phyloP scores from a whole-genome alignment of 2,797 vertebrate genomes.

The Chaetophractus vellerosus region DNA sequence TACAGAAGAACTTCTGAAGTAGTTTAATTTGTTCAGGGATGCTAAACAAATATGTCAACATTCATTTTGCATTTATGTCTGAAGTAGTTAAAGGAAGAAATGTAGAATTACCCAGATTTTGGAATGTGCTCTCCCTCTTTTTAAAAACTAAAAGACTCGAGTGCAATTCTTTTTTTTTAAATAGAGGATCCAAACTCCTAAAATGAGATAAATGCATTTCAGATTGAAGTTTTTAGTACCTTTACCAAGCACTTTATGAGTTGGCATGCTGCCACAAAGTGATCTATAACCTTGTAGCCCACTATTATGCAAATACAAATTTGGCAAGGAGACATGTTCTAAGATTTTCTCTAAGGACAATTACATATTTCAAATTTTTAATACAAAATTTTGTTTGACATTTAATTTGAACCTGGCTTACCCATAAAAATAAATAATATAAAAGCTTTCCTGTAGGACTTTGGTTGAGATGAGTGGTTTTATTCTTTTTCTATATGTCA shows the following conservation, averaged over 20 bases:
- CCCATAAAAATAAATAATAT: constrained; percentile 85
- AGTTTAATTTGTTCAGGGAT: constrained; percentile 87
- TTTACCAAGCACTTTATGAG: constrained; percentile 87
- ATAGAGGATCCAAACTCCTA: constrained; percentile 80
- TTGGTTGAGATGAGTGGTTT: constrained; percentile 70
- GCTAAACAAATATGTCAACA: constrained; percentile 89
- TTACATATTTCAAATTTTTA: constrained; percentile 87
- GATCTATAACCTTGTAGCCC: constrained; percentile 88
- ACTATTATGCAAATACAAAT: constrained; percentile 89
- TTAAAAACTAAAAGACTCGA: constrained; percentile 81
- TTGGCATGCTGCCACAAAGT: constrained; percentile 86
- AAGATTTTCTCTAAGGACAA: constrained; percentile 88
- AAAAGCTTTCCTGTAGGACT: constrained; percentile 78
- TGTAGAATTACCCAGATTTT: constrained; percentile 86
- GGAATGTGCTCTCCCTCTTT: constrained; percentile 72
- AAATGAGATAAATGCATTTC: constrained; percentile 86
- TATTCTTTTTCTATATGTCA: constrained; percentile 65
- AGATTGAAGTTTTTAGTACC: constrained; percentile 88
- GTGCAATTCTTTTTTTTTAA: constrained; percentile 83
- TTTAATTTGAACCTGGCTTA: constrained; percentile 88
- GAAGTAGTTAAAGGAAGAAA: constrained; percentile 84
- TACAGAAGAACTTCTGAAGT: constrained; percentile 85
- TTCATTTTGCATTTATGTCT: constrained; percentile 87
- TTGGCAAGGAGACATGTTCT: constrained; percentile 86
- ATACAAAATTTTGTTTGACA: constrained; percentile 88